Evolutionary conservation across 2,797 vertebrate genomes (phyloP), one percentile per base, ranked within the genome.

Genomic region (Lindbergichthys nudifrons): DNA sequence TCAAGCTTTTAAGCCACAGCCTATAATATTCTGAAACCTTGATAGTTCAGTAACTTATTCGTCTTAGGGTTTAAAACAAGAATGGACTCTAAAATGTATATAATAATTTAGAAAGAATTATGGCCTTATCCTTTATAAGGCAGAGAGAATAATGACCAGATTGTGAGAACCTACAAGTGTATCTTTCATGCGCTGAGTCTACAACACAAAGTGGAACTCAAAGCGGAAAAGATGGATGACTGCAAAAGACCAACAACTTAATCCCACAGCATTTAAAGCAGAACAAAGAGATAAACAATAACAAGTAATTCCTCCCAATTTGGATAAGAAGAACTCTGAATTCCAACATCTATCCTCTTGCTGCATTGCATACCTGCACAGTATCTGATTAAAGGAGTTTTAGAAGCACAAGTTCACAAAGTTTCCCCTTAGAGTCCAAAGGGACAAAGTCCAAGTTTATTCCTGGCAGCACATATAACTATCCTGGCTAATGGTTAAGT

Each of bases 1-100:
- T 39, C 52, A 77, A 65, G 80, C 76, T 83, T 88, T 88, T 73
- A 80, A 73, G 70, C 43, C 42, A 21, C 41, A 52, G 41, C 47
- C 64, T 78, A 76, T 52, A 11, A 10, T 57, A 74, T 42, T 30
- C 60, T 46, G 60, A 50, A 65, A 62, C 63, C 65, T 59, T 60
- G 4, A 61, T 46, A 54, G 16, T 69, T 66, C 36, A 48, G 23
- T 62, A 70, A 23, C 14, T 3, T 36, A 23, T 48, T 80, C 26
- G 66, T 70, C 36, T 58, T 9, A 46, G 14, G 14, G 18, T 62
- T 19, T 14, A 32, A 45, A 80, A 41, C 23, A 50, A 65, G 32
- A 52, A 65, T 9, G 36, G 58, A 36, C 19, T 81, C 62, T 19
- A 41, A 39, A 56, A 68, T 32, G 14, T 30, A 46, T 43, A 19